Conservation (phyloP, 2,797 vertebrate genomes). For the Sphenodon punctatus region DNA sequence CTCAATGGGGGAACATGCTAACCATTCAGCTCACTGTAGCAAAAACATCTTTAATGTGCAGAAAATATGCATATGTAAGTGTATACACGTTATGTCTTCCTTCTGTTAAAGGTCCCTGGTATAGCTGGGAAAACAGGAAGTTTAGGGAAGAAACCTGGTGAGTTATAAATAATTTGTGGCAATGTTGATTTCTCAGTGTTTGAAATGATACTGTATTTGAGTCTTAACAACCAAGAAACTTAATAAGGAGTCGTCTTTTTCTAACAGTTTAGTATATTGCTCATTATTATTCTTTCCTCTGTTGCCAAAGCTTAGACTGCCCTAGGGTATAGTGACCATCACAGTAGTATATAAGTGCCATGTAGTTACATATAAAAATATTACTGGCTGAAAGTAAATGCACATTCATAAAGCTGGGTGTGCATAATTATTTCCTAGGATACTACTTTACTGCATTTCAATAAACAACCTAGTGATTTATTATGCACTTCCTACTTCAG, state of each 20-base stretch:
- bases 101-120: slow-evolving; percentile 86
- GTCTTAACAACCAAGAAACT: not conserved
- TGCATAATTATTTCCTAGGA: not conserved
- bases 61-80: not conserved
- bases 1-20: not conserved
- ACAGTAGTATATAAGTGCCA: not conserved
- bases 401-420: not conserved
- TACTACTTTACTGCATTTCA: not conserved
- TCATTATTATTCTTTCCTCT: not conserved
- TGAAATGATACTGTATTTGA: not conserved
- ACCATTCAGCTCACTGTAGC: not conserved
- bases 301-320: not conserved
- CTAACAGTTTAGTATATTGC: not conserved
- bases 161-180: slow-evolving; percentile 45
- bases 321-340: not conserved
- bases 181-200: slow-evolving; percentile 38
- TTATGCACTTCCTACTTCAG: not conserved
- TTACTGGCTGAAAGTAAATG: not conserved
- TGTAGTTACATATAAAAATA: not conserved
- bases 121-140: slow-evolving; percentile 93
- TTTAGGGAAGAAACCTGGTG: slow-evolving; percentile 98
- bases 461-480: no score
- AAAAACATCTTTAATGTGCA: not conserved
- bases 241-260: not conserved
- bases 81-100: slow-evolving; percentile 39